phyloP scores from a whole-genome alignment of 1,140 invertebrate species.

The Bacillus rossius region DNA sequence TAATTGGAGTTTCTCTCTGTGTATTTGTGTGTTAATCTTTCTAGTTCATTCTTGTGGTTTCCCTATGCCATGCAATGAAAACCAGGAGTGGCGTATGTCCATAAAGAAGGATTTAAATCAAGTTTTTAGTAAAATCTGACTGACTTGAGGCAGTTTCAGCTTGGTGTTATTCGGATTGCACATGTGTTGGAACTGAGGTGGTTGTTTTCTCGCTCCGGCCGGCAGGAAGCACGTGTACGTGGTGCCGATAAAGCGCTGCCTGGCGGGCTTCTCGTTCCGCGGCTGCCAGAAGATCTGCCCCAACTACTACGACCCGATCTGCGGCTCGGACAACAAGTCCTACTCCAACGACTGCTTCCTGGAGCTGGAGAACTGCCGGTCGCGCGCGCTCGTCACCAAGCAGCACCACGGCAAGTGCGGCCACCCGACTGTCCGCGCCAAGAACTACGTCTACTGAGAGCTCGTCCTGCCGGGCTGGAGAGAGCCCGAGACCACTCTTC shows the following conservation, averaged over 20 bases:
- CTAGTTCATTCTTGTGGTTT: too few species aligned
- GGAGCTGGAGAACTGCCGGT: slow-evolving; percentile 82
- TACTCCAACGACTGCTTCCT: slow-evolving; percentile 92
- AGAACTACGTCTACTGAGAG: slow-evolving; percentile 58
- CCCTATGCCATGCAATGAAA: too few species aligned
- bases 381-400: slow-evolving; percentile 58
- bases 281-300: slow-evolving; percentile 84
- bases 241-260: slow-evolving; percentile 76
- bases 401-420: slow-evolving; percentile 62
- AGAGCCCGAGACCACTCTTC: too few species aligned
- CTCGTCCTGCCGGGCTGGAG: too few species aligned
- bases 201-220: slow-evolving; percentile 22
- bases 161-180: too few species aligned
- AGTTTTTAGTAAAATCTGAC: too few species aligned
- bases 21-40: too few species aligned
- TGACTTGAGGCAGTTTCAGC: too few species aligned
- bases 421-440: slow-evolving; percentile 59
- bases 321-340: slow-evolving; percentile 81
- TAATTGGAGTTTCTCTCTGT: too few species aligned
- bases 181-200: too few species aligned
- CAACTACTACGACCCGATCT: slow-evolving; percentile 80
- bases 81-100: too few species aligned
- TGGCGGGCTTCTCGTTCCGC: slow-evolving; percentile 74
- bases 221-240: slow-evolving; percentile 84
- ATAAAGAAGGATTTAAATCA: too few species aligned